Base-by-base conservation (phyloP, 2,888 invertebrate species). In the Apotomis capreana region DNA sequence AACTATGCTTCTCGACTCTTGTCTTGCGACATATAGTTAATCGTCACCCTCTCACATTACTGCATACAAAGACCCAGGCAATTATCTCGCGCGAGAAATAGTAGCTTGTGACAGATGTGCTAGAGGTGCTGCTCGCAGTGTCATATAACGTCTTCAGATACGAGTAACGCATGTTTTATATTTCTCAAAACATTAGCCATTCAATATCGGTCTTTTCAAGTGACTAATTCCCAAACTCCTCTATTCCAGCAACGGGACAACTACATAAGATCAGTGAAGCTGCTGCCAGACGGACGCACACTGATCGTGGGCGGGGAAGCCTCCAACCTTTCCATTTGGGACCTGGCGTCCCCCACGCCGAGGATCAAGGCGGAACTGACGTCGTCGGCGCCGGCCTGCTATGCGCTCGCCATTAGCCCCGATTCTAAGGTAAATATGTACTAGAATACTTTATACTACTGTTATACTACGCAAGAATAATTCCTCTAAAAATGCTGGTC, bases 261-360 rank as follows among this genome's bases (percentile, higher is more conserved):
- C 93, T 99, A 99, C 93, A 98, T 99, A 80, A 94, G 98, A 81
- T 98, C 98, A 52, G 98, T 99, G 80, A 99, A 99, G 88, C 93
- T 99, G 40, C 92, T 99, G 74, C 97, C 97, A 0, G 99, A 99
- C 85, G 98, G 98, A 2, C 94, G 98, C 77, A 98, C 98, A 40
- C 93, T 99, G 76, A 97, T 99, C 78, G 99, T 99, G 49, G 99
- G 99, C 59, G 99, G 99, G 12, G 99, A 99, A 89, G 98, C 99
- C 13, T 97, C 97, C 80, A 98, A 98, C 85, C 95, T 99, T 61
- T 97, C 98, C 77, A 98, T 99, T 82, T 99, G 98, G 98, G 99
- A 99, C 92, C 89, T 99, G 75, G 97, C 97, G 68, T 97, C 97
- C 76, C 97, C 97, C 2, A 97, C 97, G 73, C 98, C 98, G 4